phyloP scores from a whole-genome alignment of 2,888 invertebrate genomes.

The Plagodis dolabraria region DNA sequence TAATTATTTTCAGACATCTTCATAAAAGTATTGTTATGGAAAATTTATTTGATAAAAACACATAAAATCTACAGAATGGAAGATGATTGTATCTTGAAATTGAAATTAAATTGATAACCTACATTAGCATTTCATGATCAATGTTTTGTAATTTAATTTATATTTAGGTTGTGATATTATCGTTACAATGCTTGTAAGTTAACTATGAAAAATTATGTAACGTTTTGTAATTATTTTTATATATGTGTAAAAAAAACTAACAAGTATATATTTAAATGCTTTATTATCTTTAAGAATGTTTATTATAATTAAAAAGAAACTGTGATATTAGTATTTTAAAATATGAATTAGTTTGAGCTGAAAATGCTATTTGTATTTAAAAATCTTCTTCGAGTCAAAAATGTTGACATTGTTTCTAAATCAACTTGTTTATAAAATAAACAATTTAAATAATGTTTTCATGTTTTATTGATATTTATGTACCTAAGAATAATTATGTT shows the following conservation, averaged over 20 bases:
- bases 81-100: no score
- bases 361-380: constrained; percentile 64
- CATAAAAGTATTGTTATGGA: constrained; percentile 10
- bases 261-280: constrained; percentile 19
- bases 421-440: constrained; percentile 79
- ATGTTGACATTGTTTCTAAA: constrained; percentile 71
- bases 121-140: no score
- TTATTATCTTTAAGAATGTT: constrained; percentile 40
- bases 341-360: constrained; percentile 48
- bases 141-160: constrained; percentile 17
- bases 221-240: constrained; percentile 4
- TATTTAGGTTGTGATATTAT: constrained; percentile 57
- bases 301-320: constrained; percentile 50
- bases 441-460: constrained; percentile 56
- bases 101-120: no score
- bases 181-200: not conserved
- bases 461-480: constrained; percentile 2
- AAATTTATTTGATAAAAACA: not conserved
- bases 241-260: not conserved
- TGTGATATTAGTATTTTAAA: constrained; percentile 73
- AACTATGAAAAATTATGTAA: constrained; percentile 1
- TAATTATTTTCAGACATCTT: constrained; percentile 13
- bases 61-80: no score
- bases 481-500: no score
- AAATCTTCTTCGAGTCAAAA: constrained; percentile 59